phyloP scores from a whole-genome alignment of 2,113 vertebrate genomes.

The Oreochromis aureus region DNA sequence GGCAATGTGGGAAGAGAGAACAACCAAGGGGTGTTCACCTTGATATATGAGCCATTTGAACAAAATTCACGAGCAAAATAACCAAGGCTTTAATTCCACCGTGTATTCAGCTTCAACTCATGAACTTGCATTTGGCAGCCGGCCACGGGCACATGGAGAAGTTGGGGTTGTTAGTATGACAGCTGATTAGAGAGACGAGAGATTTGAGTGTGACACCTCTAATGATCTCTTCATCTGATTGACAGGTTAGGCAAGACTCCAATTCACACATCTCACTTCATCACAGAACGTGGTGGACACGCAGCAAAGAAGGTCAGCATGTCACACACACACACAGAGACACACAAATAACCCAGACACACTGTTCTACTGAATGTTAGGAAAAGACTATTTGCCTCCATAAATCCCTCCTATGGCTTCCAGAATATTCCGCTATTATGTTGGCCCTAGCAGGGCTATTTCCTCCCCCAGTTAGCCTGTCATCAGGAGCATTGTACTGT shows the following conservation, averaged over 20 bases:
- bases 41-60: background rate
- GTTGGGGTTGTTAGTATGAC: conserved; percentile 36
- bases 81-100: background rate
- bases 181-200: conserved; percentile 51
- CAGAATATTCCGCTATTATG: conserved; percentile 59
- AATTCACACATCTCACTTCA: conserved; percentile 52
- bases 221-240: conserved; percentile 63
- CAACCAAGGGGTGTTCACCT: background rate
- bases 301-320: conserved; percentile 37
- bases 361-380: conserved; percentile 1
- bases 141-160: conserved; percentile 3
- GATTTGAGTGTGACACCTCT: conserved; percentile 51
- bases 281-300: conserved; percentile 21
- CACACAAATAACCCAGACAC: background rate
- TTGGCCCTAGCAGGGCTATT: conserved; percentile 48
- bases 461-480: conserved; percentile 65
- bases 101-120: background rate
- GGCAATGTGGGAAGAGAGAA: background rate
- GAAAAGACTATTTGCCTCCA: conserved; percentile 47
- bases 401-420: conserved; percentile 51
- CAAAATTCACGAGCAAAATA: background rate
- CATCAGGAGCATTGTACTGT: conserved; percentile 58
- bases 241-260: conserved; percentile 50
- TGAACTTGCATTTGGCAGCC: conserved; percentile 21
- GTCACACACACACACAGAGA: conserved; percentile 13